These are phyloP conservation scores for Morpho achilles DNA, from an alignment of 2,888 invertebrate genomes.

Conservation along the genomic window DNA sequence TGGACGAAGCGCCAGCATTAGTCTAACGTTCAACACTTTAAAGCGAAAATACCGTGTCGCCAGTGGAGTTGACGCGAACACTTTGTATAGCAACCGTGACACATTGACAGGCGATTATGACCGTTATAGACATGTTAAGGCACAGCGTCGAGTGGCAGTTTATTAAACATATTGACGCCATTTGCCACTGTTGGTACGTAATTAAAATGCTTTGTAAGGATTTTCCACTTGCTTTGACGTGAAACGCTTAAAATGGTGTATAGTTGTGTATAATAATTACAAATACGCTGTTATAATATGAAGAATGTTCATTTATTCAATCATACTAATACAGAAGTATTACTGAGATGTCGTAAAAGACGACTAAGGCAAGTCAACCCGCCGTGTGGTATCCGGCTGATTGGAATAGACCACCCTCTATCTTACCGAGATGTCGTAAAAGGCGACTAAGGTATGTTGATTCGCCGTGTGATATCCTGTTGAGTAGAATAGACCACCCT, in stretches of 20 bases:
- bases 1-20: constrained; percentile 59
- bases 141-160: constrained; percentile 41
- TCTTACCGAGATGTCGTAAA: no score
- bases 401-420: no score
- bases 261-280: no score
- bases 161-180: constrained; percentile 48
- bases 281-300: no score
- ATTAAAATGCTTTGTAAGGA: constrained; percentile 13
- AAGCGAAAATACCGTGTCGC: constrained; percentile 53
- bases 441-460: no score
- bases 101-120: constrained; percentile 61
- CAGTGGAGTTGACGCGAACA: constrained; percentile 45
- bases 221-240: constrained; percentile 2
- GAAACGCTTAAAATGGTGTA: background rate
- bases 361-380: no score
- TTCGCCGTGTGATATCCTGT: no score
- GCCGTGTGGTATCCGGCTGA: no score
- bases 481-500: no score
- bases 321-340: no score
- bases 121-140: constrained; percentile 43
- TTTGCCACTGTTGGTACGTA: constrained; percentile 32
- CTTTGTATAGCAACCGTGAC: constrained; percentile 48
- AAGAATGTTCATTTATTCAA: no score
- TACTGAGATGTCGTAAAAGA: no score
- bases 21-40: constrained; percentile 62